Conservation (phyloP, 2,797 vertebrate genomes). For the Oceanodroma leucorhoa region DNA sequence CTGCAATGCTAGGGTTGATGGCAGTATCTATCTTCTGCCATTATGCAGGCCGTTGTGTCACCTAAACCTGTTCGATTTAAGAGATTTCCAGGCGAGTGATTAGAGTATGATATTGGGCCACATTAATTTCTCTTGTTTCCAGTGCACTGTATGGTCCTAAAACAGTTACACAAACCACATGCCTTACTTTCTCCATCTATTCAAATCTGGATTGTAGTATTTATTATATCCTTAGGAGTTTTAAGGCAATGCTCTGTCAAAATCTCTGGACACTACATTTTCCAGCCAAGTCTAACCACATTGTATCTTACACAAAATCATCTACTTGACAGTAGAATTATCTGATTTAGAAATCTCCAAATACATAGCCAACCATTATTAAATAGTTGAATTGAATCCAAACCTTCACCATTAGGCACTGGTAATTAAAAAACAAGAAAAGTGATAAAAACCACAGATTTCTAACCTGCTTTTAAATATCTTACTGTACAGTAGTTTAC, state of each 20-base stretch:
- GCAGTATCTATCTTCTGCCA: neutral
- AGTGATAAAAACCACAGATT: neutral
- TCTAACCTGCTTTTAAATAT: neutral
- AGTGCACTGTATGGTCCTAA: neutral
- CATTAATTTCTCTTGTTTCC: neutral
- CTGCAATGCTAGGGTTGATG: neutral
- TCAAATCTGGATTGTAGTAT: neutral
- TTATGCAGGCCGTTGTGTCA: neutral
- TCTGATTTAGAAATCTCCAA: neutral
- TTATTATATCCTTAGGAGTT: neutral
- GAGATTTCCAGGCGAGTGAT: neutral
- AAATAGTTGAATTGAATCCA: neutral
- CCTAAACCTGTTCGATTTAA: neutral
- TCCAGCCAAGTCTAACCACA: neutral
- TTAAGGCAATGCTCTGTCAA: neutral
- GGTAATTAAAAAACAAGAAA: neutral
- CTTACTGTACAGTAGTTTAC: neutral
- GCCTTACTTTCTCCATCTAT: neutral
- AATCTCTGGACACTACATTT: neutral
- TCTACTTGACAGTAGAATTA: neutral
- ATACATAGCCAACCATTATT: neutral
- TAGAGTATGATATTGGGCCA: neutral
- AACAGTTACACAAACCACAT: neutral
- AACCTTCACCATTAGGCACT: neutral
- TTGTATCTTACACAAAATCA: neutral